Evolutionary conservation across 2,113 vertebrate species (phyloP).

Genomic region (Mirounga angustirostris): DNA sequence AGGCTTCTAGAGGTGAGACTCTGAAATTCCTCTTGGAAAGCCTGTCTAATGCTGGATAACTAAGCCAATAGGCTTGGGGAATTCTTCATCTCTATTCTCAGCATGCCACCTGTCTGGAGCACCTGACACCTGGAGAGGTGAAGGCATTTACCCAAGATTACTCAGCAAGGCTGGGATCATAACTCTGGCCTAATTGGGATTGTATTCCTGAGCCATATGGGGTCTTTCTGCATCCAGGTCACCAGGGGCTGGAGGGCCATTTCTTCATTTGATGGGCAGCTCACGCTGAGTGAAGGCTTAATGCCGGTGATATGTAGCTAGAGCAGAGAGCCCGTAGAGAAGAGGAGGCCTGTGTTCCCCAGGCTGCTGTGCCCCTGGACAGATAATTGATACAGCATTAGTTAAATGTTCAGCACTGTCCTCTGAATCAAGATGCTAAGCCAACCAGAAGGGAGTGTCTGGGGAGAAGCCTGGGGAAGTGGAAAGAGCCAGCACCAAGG

Average conservation of each 20-base stretch:
- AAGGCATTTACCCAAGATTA: not conserved
- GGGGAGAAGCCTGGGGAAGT: not conserved
- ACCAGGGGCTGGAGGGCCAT: not conserved
- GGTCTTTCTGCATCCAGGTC: slow-evolving; percentile 44
- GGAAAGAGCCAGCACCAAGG: not conserved
- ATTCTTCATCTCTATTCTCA: not conserved
- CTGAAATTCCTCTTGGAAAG: not conserved
- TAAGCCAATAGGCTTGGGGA: not conserved
- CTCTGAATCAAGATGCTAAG: slow-evolving; percentile 55
- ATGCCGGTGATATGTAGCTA: not conserved
- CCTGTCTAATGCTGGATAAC: not conserved
- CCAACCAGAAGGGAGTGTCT: slow-evolving; percentile 15
- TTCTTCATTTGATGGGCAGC: not conserved
- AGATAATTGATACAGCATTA: slow-evolving; percentile 65
- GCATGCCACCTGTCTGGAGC: not conserved
- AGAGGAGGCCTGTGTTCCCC: not conserved
- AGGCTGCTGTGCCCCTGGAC: slow-evolving; percentile 19
- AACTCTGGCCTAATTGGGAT: not conserved
- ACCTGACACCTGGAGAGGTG: not conserved
- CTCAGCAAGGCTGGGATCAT: not conserved
- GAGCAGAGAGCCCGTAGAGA: not conserved
- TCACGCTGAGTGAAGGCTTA: not conserved
- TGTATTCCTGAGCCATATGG: not conserved
- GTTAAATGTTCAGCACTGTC: slow-evolving; percentile 49
- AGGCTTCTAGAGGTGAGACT: slow-evolving; percentile 9